Percentiles rank a stretch among this genome's conserved stretches.
Evolutionary conservation across 2,888 invertebrate genomes (phyloP).

Genomic region (Eilema griseolum): DNA sequence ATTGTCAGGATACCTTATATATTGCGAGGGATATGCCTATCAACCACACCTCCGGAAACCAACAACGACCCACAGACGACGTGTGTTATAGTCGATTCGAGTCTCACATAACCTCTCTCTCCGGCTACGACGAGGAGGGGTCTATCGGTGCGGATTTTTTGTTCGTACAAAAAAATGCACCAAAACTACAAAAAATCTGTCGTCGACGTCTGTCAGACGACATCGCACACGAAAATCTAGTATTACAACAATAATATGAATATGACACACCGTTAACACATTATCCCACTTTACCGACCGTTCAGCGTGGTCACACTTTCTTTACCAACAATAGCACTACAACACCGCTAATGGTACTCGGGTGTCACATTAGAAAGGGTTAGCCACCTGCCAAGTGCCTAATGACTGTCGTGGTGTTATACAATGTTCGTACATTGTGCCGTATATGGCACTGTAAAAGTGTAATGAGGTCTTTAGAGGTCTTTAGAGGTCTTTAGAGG

Average conservation of each 20-base stretch:
- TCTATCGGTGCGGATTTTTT: too few relatives aligned
- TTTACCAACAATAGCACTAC: constrained; percentile 22
- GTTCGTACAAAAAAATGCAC: too few relatives aligned
- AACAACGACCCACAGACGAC: too few relatives aligned
- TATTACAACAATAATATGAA: not conserved
- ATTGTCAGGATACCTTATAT: too few relatives aligned
- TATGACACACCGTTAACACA: not conserved
- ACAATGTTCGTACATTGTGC: constrained; percentile 22
- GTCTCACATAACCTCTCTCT: too few relatives aligned
- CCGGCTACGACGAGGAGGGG: too few relatives aligned
- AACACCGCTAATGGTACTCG: constrained; percentile 42
- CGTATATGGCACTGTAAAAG: constrained; percentile 15
- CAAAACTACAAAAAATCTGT: too few relatives aligned
- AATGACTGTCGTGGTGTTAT: constrained; percentile 26
- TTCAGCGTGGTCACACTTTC: constrained; percentile 9
- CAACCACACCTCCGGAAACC: too few relatives aligned
- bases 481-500: not conserved
- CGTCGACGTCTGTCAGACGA: not conserved
- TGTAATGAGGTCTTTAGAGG: constrained; percentile 10
- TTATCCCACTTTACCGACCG: constrained; percentile 7
- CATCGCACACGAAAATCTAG: not conserved
- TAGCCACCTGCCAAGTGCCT: constrained; percentile 27
- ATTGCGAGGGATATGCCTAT: too few relatives aligned
- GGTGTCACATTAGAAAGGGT: constrained; percentile 41
- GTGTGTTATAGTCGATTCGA: too few relatives aligned